These are phyloP conservation scores for Galeruca laticollis DNA, from an alignment of 2,888 invertebrate species.

Conservation along the genomic window DNA sequence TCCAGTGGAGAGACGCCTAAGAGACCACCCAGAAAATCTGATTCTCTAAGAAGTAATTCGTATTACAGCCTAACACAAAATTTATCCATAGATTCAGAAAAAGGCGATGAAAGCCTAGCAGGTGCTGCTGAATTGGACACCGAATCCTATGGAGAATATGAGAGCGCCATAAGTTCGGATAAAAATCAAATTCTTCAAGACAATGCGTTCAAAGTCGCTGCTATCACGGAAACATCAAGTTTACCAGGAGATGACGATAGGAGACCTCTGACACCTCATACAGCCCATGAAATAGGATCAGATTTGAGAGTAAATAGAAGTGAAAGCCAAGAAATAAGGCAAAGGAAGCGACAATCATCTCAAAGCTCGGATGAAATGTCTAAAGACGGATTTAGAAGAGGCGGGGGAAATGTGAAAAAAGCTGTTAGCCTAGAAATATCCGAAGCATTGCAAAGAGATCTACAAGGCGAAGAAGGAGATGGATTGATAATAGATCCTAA, in stretches of 20 bases:
- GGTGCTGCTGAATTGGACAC: constrained; percentile 71
- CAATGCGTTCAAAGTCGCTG: constrained; percentile 63
- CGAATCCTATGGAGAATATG: constrained; percentile 76
- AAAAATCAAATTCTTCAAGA: constrained; percentile 62
- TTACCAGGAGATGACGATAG: constrained; percentile 62
- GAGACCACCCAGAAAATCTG: constrained; percentile 75
- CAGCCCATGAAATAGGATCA: constrained; percentile 66
- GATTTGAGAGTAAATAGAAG: constrained; percentile 65
- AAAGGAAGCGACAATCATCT: constrained; percentile 57
- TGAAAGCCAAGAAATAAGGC: constrained; percentile 66
- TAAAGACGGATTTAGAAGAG: constrained; percentile 61
- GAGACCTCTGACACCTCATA: constrained; percentile 62
- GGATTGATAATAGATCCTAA: constrained; percentile 70
- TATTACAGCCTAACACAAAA: constrained; percentile 76
- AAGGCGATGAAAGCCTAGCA: constrained; percentile 65
- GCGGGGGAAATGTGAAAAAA: constrained; percentile 54
- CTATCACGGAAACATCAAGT: constrained; percentile 65
- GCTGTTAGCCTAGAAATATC: constrained; percentile 65
- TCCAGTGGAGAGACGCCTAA: constrained; percentile 72
- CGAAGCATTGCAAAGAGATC: constrained; percentile 67
- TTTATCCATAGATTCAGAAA: constrained; percentile 72
- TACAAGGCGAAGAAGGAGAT: constrained; percentile 72
- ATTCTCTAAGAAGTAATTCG: constrained; percentile 69
- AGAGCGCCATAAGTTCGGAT: constrained; percentile 73
- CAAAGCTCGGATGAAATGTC: constrained; percentile 68